phyloP scores from a whole-genome alignment of 2,113 vertebrate genomes.

The Nesogale talazaci region DNA sequence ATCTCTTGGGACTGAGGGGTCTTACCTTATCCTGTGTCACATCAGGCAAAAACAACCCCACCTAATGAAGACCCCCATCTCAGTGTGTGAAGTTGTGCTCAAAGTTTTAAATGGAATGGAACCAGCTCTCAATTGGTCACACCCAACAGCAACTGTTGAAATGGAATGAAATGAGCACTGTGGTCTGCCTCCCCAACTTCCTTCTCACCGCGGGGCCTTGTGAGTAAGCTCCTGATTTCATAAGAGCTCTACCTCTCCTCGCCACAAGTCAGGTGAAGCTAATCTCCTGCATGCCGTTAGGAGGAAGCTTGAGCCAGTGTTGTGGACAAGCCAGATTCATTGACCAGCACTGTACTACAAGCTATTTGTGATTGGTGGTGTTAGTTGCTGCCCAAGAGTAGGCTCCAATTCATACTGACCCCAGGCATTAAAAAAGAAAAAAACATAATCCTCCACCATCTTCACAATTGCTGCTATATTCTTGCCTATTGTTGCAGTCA shows the following conservation, averaged over 20 bases:
- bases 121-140: background rate
- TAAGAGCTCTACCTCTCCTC: background rate
- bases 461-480: no score
- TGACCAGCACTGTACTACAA: background rate
- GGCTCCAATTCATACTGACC: no score
- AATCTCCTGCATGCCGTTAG: background rate
- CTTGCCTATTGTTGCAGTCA: no score
- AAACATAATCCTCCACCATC: no score
- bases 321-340: background rate
- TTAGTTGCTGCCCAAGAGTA: no score
- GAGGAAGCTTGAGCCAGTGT: background rate
- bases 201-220: background rate
- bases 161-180: background rate
- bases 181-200: background rate
- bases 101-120: background rate
- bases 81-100: background rate
- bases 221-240: background rate
- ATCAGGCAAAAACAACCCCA: background rate
- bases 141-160: background rate
- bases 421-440: no score
- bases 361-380: background rate
- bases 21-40: background rate
- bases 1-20: background rate
- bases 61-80: background rate
- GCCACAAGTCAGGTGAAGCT: background rate